These are phyloP conservation scores for Pseudonaja textilis DNA, from an alignment of 2,113 vertebrate genomes.

Conservation along the genomic window DNA sequence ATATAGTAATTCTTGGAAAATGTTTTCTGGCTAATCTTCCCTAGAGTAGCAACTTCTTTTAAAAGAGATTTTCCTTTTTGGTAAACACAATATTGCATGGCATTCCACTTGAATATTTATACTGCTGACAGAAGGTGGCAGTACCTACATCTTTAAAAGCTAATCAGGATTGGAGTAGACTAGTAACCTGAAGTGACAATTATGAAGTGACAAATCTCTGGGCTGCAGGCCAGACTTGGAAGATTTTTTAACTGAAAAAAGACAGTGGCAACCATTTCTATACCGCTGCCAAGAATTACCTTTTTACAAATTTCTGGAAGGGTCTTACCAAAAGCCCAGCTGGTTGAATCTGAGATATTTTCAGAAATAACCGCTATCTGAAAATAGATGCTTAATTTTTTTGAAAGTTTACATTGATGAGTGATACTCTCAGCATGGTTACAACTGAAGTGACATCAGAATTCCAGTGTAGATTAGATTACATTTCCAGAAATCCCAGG, in stretches of 20 bases:
- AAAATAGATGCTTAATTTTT: background rate
- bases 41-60: background rate
- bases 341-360: background rate
- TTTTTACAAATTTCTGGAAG: background rate
- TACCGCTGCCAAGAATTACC: background rate
- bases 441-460: background rate
- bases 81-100: background rate
- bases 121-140: background rate
- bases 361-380: background rate
- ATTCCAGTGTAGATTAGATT: background rate
- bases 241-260: background rate
- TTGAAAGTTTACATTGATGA: background rate
- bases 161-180: background rate
- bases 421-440: background rate
- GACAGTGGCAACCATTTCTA: background rate
- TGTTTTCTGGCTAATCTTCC: background rate
- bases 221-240: background rate
- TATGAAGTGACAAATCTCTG: background rate
- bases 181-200: background rate
- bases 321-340: background rate
- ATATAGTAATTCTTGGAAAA: background rate
- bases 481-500: background rate
- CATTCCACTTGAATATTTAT: background rate
- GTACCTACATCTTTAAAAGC: background rate
- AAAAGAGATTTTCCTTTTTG: background rate